A percentile compares a stretch with the other conserved stretches of the same genome.
phyloP scores from a whole-genome alignment of 1,140 invertebrate genomes.

The Anthonomus grandis region DNA sequence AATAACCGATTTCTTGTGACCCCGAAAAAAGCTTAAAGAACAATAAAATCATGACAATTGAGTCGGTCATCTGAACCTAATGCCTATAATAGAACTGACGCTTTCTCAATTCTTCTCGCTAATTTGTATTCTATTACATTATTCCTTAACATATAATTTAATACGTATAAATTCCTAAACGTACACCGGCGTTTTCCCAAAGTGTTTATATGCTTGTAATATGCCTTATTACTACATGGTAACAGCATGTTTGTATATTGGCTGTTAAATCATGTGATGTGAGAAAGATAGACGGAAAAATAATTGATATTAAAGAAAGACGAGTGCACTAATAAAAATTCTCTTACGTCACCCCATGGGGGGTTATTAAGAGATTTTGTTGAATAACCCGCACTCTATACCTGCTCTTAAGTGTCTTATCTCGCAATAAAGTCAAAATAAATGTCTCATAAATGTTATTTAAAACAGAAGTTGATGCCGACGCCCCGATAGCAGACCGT shows the following conservation, averaged over 20 bases:
- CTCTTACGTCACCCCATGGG: background rate
- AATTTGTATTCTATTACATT: constrained; percentile 14
- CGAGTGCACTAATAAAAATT: background rate
- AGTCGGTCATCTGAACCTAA: too few species aligned
- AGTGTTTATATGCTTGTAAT: constrained; percentile 19
- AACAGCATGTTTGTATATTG: too few species aligned
- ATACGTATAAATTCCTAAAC: constrained; percentile 15
- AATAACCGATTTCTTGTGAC: too few species aligned
- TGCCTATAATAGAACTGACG: too few species aligned
- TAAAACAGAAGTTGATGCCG: constrained; percentile 19
- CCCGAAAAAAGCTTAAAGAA: too few species aligned
- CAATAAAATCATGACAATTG: too few species aligned
- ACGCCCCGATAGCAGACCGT: background rate
- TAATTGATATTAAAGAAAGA: background rate
- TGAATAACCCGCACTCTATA: background rate
- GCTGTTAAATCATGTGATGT: background rate
- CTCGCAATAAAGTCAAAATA: constrained; percentile 10
- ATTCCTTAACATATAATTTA: constrained; percentile 14
- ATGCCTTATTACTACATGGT: constrained; percentile 17
- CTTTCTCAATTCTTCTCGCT: too few species aligned
- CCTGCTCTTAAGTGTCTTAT: constrained; percentile 5
- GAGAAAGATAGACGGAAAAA: background rate
- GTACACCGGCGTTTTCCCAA: constrained; percentile 17
- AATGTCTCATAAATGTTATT: constrained; percentile 24
- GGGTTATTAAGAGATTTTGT: background rate